phyloP scores from a whole-genome alignment of 2,888 invertebrate species.

The Tetranychus piercei region DNA sequence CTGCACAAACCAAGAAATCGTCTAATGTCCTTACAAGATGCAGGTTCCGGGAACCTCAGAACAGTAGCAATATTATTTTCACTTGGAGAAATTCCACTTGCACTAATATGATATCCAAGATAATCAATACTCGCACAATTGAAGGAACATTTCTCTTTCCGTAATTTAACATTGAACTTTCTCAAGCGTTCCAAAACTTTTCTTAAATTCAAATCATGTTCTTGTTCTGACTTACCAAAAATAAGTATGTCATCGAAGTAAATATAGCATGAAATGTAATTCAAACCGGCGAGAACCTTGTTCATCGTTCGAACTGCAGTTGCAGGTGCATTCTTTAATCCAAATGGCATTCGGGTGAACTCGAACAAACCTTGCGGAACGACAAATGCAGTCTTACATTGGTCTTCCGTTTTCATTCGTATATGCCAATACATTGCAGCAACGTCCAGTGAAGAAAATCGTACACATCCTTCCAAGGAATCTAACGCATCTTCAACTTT shows the following conservation, averaged over 20 bases:
- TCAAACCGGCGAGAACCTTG: background rate
- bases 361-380: background rate
- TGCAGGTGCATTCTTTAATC: background rate
- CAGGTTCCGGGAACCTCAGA: too few relatives aligned
- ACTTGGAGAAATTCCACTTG: too few relatives aligned
- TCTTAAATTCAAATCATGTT: background rate
- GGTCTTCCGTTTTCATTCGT: background rate
- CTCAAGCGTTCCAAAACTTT: background rate
- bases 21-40: too few relatives aligned
- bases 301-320: background rate
- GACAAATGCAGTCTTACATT: background rate
- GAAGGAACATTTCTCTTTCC: slow-evolving; percentile 11
- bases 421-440: background rate
- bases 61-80: too few relatives aligned
- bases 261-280: background rate
- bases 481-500: background rate
- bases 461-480: background rate
- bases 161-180: background rate
- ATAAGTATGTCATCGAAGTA: background rate
- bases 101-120: too few relatives aligned
- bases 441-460: background rate
- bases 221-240: background rate
- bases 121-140: background rate
- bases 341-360: background rate
- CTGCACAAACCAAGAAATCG: too few relatives aligned